Evolutionary conservation across 2,888 invertebrate genomes (phyloP).

Genomic region (Endotricha flammealis): DNA sequence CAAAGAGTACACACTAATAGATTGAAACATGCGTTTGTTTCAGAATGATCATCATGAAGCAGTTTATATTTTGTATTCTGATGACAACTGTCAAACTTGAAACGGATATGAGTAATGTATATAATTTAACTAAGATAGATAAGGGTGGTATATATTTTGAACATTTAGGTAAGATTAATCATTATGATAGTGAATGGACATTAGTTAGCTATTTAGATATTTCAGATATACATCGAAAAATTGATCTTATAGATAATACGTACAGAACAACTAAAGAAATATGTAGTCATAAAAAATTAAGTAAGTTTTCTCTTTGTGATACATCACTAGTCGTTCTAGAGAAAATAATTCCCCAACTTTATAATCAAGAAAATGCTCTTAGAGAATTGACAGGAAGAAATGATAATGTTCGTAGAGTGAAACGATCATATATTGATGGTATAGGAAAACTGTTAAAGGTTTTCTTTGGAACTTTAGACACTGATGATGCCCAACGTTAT

Average conservation of each 20-base stretch:
- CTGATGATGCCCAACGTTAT: conserved; percentile 18
- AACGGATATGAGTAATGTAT: conserved; percentile 2
- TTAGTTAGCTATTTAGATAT: conserved; percentile 19
- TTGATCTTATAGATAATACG: conserved; percentile 16
- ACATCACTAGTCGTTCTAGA: conserved; percentile 16
- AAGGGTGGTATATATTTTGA: conserved; percentile 18
- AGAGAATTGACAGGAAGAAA: conserved; percentile 16
- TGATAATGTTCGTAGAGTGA: conserved; percentile 11
- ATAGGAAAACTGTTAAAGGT: conserved; percentile 21
- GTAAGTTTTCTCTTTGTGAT: conserved; percentile 13
- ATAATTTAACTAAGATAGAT: conserved; percentile 15
- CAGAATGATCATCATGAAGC: conserved; percentile 15
- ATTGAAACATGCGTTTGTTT: conserved; percentile 22
- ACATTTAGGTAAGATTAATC: conserved; percentile 20
- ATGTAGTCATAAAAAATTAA: conserved; percentile 15
- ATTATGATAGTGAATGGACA: conserved; percentile 21
- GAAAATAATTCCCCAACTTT: conserved; percentile 17
- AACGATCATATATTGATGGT: conserved; percentile 21
- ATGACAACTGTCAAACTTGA: neutral
- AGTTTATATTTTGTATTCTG: too few species aligned
- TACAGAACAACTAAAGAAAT: conserved; percentile 15
- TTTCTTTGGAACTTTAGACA: conserved; percentile 21
- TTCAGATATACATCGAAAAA: conserved; percentile 18
- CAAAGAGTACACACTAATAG: conserved; percentile 18
- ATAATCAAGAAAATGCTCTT: conserved; percentile 15